These are phyloP conservation scores for Gracilinanus agilis DNA, from an alignment of 2,113 vertebrate genomes.

Conservation along the genomic window DNA sequence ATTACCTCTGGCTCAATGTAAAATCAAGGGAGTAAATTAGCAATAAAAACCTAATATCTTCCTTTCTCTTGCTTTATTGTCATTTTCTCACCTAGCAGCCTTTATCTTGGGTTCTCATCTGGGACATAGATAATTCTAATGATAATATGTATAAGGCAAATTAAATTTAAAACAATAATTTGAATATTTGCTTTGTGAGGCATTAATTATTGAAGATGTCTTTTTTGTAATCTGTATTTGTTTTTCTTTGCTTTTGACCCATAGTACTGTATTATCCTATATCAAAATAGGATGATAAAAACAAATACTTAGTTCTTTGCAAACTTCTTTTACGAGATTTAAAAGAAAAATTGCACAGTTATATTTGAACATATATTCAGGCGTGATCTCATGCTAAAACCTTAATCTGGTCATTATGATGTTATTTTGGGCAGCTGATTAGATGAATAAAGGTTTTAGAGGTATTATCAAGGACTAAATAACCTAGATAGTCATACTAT, in stretches of 20 bases:
- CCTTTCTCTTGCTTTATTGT: conserved; percentile 61
- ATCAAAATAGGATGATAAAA: conserved; percentile 71
- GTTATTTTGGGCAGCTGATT: conserved; percentile 63
- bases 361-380: conserved; percentile 63
- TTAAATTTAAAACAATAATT: conserved; percentile 54
- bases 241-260: conserved; percentile 67
- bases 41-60: conserved; percentile 62
- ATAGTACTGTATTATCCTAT: conserved; percentile 62
- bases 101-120: conserved; percentile 47
- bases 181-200: conserved; percentile 73
- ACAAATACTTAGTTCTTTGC: conserved; percentile 73
- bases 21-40: conserved; percentile 68
- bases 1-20: conserved; percentile 22
- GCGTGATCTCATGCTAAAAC: conserved; percentile 67
- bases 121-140: conserved; percentile 48
- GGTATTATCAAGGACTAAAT: conserved; percentile 67
- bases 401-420: conserved; percentile 68
- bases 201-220: conserved; percentile 75
- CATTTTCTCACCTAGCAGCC: conserved; percentile 31
- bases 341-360: conserved; percentile 63
- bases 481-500: conserved; percentile 72
- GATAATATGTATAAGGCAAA: conserved; percentile 61
- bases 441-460: conserved; percentile 73
- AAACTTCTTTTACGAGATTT: conserved; percentile 40
- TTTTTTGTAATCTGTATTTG: conserved; percentile 50